These are phyloP conservation scores for Drosophila athabasca DNA, from an alignment of 1,140 invertebrate species.

Conservation along the genomic window DNA sequence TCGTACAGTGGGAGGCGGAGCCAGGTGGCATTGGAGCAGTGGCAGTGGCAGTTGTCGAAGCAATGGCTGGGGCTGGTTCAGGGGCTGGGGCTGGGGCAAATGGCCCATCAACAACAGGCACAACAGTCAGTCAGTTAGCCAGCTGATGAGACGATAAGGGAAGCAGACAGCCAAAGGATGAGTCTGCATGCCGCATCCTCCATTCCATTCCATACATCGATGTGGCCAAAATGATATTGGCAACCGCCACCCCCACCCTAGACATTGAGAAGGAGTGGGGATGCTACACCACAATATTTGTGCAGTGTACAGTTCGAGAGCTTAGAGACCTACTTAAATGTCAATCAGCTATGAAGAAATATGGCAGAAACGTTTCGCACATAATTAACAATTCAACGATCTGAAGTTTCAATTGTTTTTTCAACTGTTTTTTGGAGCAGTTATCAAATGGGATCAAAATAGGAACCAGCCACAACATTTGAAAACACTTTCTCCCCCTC, in stretches of 20 bases:
- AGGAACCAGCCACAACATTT: too few relatives aligned
- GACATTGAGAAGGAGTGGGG: too few relatives aligned
- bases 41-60: slow-evolving; percentile 3
- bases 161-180: slow-evolving; percentile 43
- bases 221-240: slow-evolving; percentile 47
- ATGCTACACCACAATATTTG: too few relatives aligned
- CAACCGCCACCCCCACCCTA: slow-evolving; percentile 25
- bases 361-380: too few relatives aligned
- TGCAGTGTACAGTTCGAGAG: neutral
- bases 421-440: too few relatives aligned
- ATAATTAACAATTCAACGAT: too few relatives aligned
- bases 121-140: slow-evolving; percentile 31
- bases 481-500: slow-evolving; percentile 1
- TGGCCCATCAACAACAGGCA: slow-evolving; percentile 47
- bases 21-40: slow-evolving; percentile 1
- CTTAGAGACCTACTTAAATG: slow-evolving; percentile 18
- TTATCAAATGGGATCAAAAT: too few relatives aligned
- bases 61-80: too few relatives aligned
- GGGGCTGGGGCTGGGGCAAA: slow-evolving; percentile 10
- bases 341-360: neutral
- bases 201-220: neutral
- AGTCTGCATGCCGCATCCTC: slow-evolving; percentile 2
- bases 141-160: slow-evolving; percentile 56
- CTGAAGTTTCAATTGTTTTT: too few relatives aligned
- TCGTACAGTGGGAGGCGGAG: neutral